phyloP scores from a whole-genome alignment of 2,888 invertebrate species.

The Linnaemya tessellans region DNA sequence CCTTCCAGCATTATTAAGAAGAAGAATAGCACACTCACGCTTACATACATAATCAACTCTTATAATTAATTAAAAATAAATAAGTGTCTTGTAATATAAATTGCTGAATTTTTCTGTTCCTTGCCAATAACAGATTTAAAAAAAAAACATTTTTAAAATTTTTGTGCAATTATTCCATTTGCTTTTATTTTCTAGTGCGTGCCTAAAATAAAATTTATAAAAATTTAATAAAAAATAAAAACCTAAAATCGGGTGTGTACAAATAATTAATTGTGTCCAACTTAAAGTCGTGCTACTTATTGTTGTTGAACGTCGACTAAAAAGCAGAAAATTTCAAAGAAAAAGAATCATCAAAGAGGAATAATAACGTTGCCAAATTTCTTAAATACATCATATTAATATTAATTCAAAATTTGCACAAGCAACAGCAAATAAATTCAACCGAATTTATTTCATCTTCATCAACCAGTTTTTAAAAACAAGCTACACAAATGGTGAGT shows the following conservation, averaged over 20 bases:
- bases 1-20: slow-evolving; percentile 16
- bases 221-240: slow-evolving; percentile 2
- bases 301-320: slow-evolving; percentile 13
- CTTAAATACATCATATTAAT: background rate
- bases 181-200: slow-evolving; percentile 53
- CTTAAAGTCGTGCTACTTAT: slow-evolving; percentile 43
- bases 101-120: slow-evolving; percentile 60
- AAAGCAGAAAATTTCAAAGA: background rate
- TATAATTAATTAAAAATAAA: slow-evolving; percentile 7
- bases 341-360: slow-evolving; percentile 26
- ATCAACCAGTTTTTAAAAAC: slow-evolving; percentile 17
- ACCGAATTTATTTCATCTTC: slow-evolving; percentile 6
- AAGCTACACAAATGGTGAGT: slow-evolving; percentile 60
- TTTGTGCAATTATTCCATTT: background rate
- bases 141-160: slow-evolving; percentile 14
- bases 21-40: background rate
- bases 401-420: slow-evolving; percentile 44
- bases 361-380: slow-evolving; percentile 64
- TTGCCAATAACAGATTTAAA: slow-evolving; percentile 6
- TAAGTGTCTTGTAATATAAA: slow-evolving; percentile 54
- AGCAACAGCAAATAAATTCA: slow-evolving; percentile 41
- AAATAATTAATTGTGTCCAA: slow-evolving; percentile 33
- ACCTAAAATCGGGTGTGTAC: slow-evolving; percentile 28
- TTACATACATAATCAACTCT: background rate
- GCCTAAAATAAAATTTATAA: slow-evolving; percentile 46